These are phyloP conservation scores for Plutella xylostella DNA, from an alignment of 2,888 invertebrate genomes.

Conservation along the genomic window DNA sequence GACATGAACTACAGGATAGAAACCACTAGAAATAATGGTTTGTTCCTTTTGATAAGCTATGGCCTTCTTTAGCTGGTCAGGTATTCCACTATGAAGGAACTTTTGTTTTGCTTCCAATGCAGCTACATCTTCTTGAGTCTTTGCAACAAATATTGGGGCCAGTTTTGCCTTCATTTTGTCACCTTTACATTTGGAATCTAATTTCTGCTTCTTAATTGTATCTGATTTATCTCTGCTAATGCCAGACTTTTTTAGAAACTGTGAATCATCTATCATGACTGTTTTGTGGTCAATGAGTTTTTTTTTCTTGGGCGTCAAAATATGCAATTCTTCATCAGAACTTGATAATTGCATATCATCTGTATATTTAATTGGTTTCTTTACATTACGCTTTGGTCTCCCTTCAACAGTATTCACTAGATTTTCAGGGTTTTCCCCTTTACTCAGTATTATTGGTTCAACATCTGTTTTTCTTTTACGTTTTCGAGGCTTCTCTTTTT, in stretches of 20 bases:
- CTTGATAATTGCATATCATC: slow-evolving; percentile 36
- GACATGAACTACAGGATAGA: slow-evolving; percentile 75
- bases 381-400: slow-evolving; percentile 45
- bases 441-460: slow-evolving; percentile 14
- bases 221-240: no score
- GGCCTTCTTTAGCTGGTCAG: slow-evolving; percentile 71
- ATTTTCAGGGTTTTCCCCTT: no score
- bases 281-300: slow-evolving; percentile 18
- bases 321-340: slow-evolving; percentile 55
- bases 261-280: slow-evolving; percentile 9
- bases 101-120: slow-evolving; percentile 73
- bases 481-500: slow-evolving; percentile 14
- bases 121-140: slow-evolving; percentile 68
- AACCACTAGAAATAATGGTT: slow-evolving; percentile 50
- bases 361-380: slow-evolving; percentile 49
- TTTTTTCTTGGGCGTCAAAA: slow-evolving; percentile 56
- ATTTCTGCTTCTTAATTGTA: slow-evolving; percentile 15
- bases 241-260: no score
- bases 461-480: slow-evolving; percentile 10
- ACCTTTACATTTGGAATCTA: slow-evolving; percentile 12
- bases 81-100: slow-evolving; percentile 80
- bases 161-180: slow-evolving; percentile 49
- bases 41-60: slow-evolving; percentile 55
- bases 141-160: slow-evolving; percentile 81
- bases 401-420: slow-evolving; percentile 13